These are phyloP conservation scores for Aspidoscelis tigris DNA, from an alignment of 2,113 vertebrate genomes.

Conservation along the genomic window DNA sequence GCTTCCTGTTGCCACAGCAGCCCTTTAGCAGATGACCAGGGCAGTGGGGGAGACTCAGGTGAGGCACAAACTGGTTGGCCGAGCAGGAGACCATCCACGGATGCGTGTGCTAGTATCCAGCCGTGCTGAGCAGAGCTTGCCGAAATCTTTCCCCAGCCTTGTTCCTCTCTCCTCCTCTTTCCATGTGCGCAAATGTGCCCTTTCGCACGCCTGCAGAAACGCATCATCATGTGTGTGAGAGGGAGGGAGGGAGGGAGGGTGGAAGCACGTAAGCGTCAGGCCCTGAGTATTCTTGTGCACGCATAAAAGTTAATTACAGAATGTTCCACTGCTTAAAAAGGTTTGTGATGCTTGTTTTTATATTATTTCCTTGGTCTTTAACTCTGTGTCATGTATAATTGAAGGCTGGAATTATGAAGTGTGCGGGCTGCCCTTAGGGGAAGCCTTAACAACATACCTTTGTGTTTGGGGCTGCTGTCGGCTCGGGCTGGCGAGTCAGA, in stretches of 20 bases:
- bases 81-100: not conserved
- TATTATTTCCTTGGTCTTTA: conserved; percentile 7
- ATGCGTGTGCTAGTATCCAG: not conserved
- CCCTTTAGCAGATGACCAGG: no score
- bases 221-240: no score
- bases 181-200: no score
- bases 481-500: accelerated
- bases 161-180: not conserved
- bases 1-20: no score
- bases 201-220: no score
- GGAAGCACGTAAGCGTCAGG: not conserved
- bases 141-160: no score
- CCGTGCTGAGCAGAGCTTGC: not conserved
- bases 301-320: conserved; percentile 23
- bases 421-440: not conserved
- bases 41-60: not conserved
- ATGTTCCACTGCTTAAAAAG: not conserved
- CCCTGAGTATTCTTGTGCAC: accelerated
- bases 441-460: not conserved
- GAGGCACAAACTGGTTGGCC: not conserved
- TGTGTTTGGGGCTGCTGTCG: not conserved
- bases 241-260: not conserved
- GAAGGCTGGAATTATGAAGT: conserved; percentile 19
- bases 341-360: not conserved
- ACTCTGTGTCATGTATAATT: not conserved